These are phyloP conservation scores for Suillia variegata DNA, from an alignment of 2,888 invertebrate genomes.

Conservation along the genomic window DNA sequence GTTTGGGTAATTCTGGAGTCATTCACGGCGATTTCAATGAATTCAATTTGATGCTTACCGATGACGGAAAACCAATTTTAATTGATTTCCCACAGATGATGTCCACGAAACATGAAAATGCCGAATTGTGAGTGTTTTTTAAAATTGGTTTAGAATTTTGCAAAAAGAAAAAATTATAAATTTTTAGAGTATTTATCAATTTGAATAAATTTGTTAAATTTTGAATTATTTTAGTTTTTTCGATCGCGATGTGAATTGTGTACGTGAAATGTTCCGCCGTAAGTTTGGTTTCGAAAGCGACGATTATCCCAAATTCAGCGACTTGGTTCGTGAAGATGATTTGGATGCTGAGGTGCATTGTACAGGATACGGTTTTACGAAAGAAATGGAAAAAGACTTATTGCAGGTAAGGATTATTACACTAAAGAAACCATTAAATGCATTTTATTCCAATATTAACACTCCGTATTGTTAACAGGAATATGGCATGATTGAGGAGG, in stretches of 20 bases:
- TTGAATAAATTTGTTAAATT: no score
- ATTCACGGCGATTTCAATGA: constrained; percentile 99
- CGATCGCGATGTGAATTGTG: constrained; percentile 91
- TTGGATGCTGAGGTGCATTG: constrained; percentile 90
- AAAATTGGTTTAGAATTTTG: neutral
- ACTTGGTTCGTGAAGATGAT: constrained; percentile 76
- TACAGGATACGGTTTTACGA: constrained; percentile 90
- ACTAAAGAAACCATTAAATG: neutral
- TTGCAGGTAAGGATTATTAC: constrained; percentile 61
- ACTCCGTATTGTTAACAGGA: no score
- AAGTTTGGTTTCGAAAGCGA: constrained; percentile 90
- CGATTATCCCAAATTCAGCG: constrained; percentile 76
- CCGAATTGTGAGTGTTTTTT: constrained; percentile 72
- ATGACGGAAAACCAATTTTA: constrained; percentile 79
- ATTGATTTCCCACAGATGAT: constrained; percentile 99
- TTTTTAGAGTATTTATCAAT: no score
- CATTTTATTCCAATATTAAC: no score
- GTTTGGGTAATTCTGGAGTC: constrained; percentile 90
- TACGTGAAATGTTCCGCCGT: constrained; percentile 87
- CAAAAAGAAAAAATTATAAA: neutral
- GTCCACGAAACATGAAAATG: constrained; percentile 90
- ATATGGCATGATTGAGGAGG: constrained; percentile 64
- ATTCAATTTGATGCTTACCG: constrained; percentile 92
- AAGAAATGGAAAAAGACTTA: constrained; percentile 78
- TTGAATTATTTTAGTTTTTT: constrained; percentile 71